Evolutionary conservation across 2,888 invertebrate species (phyloP).

Genomic region (Digitonthophagus gazella): DNA sequence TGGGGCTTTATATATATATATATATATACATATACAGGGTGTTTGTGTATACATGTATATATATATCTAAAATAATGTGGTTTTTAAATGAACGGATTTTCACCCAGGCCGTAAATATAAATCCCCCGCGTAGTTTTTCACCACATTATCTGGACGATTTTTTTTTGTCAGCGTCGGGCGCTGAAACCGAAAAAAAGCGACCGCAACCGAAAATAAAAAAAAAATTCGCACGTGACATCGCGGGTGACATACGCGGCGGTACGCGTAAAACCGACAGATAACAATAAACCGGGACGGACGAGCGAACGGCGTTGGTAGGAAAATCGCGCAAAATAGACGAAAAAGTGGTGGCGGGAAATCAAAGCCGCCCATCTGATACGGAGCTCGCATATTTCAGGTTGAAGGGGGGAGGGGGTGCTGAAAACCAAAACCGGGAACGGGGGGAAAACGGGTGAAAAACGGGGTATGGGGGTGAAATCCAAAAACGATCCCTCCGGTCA

Average conservation of each 20-base stretch:
- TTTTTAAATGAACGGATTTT: too few relatives aligned
- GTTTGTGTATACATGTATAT: too few relatives aligned
- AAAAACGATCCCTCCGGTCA: not conserved
- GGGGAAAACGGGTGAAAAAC: too few relatives aligned
- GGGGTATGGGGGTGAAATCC: too few relatives aligned
- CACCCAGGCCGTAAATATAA: not conserved
- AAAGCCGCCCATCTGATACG: not conserved
- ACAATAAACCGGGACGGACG: not conserved
- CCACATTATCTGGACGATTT: not conserved
- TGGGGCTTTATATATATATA: too few relatives aligned
- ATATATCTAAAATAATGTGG: too few relatives aligned
- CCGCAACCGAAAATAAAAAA: too few relatives aligned
- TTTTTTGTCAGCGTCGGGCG: not conserved
- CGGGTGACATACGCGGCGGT: not conserved
- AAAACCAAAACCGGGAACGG: not conserved
- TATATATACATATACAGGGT: too few relatives aligned
- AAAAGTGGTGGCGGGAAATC: not conserved
- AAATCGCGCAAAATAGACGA: not conserved
- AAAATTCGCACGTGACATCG: not conserved
- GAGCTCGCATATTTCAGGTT: not conserved
- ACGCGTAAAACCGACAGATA: not conserved
- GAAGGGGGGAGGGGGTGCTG: not conserved
- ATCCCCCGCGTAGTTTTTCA: not conserved
- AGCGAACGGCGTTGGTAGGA: too few relatives aligned
- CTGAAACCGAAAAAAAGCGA: not conserved